phyloP scores from a whole-genome alignment of 2,888 invertebrate species.

The Philopedon plagiatum region DNA sequence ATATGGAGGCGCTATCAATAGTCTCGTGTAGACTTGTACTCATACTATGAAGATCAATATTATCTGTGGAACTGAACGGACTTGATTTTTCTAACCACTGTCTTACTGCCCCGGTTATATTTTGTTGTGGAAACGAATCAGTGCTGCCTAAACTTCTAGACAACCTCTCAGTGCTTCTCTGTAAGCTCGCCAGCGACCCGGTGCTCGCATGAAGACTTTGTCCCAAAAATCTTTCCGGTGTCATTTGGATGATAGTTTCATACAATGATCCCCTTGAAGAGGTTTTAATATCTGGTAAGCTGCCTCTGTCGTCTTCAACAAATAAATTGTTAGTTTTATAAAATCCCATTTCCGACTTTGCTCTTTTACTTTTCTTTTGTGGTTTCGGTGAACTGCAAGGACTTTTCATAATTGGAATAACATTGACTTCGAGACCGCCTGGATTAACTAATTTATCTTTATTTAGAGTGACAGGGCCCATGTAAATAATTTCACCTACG shows the following conservation, averaged over 20 bases:
- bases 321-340: constrained; percentile 55
- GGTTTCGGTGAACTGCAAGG: constrained; percentile 66
- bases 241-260: constrained; percentile 62
- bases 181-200: constrained; percentile 60
- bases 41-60: constrained; percentile 55
- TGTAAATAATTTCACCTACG: constrained; percentile 69
- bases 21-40: constrained; percentile 55
- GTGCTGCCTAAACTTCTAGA: constrained; percentile 61
- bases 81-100: constrained; percentile 65
- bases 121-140: constrained; percentile 61
- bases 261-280: constrained; percentile 59
- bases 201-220: constrained; percentile 56
- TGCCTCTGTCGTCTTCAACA: constrained; percentile 61
- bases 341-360: constrained; percentile 65
- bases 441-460: constrained; percentile 74
- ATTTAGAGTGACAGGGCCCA: constrained; percentile 69
- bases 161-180: constrained; percentile 55
- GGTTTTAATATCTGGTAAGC: constrained; percentile 64
- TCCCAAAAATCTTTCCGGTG: constrained; percentile 62
- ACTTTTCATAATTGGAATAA: constrained; percentile 68
- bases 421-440: constrained; percentile 69
- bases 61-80: constrained; percentile 62
- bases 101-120: constrained; percentile 64
- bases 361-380: constrained; percentile 59
- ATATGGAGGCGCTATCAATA: constrained; percentile 58